These are phyloP conservation scores for Erpornis zantholeuca DNA, from an alignment of 2,113 vertebrate species.

Conservation along the genomic window DNA sequence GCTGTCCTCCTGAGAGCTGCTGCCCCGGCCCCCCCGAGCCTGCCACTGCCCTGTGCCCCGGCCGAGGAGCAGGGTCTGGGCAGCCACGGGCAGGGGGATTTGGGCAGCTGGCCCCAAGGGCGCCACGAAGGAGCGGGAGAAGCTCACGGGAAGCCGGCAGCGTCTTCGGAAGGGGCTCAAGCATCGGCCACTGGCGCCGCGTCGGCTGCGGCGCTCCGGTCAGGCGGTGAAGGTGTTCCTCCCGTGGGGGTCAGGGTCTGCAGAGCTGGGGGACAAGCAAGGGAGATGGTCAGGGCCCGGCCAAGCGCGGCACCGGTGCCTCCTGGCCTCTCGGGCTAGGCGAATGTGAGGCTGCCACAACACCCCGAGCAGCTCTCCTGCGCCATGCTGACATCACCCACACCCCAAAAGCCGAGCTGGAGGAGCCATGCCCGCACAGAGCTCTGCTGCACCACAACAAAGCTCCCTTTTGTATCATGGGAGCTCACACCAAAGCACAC, in stretches of 20 bases:
- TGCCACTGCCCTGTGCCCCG: rapidly evolving
- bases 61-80: neutral
- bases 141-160: neutral
- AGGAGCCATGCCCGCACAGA: neutral
- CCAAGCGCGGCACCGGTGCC: rapidly evolving
- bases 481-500: neutral
- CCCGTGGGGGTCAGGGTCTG: conserved; percentile 45
- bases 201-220: neutral
- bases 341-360: rapidly evolving
- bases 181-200: neutral
- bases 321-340: neutral
- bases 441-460: neutral
- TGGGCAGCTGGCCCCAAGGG: rapidly evolving
- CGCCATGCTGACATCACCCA: neutral
- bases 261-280: conserved; percentile 41
- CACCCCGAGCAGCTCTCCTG: neutral
- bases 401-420: neutral
- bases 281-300: neutral
- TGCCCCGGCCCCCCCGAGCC: neutral
- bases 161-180: neutral
- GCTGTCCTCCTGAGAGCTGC: neutral
- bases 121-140: neutral
- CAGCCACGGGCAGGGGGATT: neutral
- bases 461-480: neutral
- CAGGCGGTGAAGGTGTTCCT: conserved; percentile 46